Base-by-base conservation (phyloP, 64 coral and sea anemone genomes). In the Dendronephthya gigantea region DNA sequence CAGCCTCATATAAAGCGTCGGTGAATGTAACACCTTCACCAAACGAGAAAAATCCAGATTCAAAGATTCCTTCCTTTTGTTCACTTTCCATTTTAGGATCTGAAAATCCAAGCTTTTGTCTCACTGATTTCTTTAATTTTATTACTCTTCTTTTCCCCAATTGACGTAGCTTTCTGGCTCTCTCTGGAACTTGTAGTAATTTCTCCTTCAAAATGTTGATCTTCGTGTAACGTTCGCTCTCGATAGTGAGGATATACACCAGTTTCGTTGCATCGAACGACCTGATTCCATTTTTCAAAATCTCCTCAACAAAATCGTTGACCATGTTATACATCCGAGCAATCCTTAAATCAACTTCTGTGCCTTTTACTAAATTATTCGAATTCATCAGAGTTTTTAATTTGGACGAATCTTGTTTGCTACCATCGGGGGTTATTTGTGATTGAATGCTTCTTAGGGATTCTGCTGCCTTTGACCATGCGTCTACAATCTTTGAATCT, bases 271-370 rank as follows among this genome's bases (percentile, higher is more conserved):
- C 87, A 39, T 88, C 87, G 56, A 88, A 88, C 23, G 87, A 88
- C 47, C 59, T 52, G 51, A 88, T 88, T 74, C 87, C 87, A 27
- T 83, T 88, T 35, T 65, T 82, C 29, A 89, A 59, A 69, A 84
- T 39, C 45, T 89, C 88, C 48, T 17, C 88, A 35, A 89, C 88
- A 84, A 84, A 89, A 39, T 23, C 70, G 33, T 89, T 89, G 15
- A 89, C 82, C 88, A 89, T 89, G 82, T 40, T 89, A 34, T 89
- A 89, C 88, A 84, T 89, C 16, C 83, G 55, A 59, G 7, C 88
- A 16, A 89, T 39, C 68, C 82, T 36, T 40, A 89, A 47, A 16
- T 33, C 56, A 39, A 89, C 84, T 89, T 89, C 81, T 25, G 88
- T 56, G 25, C 39, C 84, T 33, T 16, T 23, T 32, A 72, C 19